Evolutionary conservation across 1,140 invertebrate species (phyloP).

Genomic region (Nylanderia fulva): DNA sequence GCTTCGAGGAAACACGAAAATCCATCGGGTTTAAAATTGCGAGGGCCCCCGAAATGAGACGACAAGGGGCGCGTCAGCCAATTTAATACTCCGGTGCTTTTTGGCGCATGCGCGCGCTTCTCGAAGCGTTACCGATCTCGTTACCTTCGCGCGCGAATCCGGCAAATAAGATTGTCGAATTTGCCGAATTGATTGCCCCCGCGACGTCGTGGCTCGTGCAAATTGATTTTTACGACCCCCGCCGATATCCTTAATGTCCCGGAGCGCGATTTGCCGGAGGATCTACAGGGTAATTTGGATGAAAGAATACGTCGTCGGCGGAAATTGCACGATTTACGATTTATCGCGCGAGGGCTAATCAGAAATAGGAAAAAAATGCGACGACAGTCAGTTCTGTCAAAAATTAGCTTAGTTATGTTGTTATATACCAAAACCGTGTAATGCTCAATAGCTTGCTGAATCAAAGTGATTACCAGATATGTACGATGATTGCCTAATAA

Average conservation of each 20-base stretch:
- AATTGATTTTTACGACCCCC: slow-evolving; percentile 58
- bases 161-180: slow-evolving; percentile 61
- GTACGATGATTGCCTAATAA: background rate
- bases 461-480: background rate
- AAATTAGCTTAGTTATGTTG: background rate
- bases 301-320: slow-evolving; percentile 71
- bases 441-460: background rate
- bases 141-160: slow-evolving; percentile 36
- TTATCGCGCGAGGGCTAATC: slow-evolving; percentile 3
- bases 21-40: slow-evolving; percentile 41
- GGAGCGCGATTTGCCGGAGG: slow-evolving; percentile 38
- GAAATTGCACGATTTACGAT: slow-evolving; percentile 73
- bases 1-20: background rate
- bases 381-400: background rate
- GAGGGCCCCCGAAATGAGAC: background rate
- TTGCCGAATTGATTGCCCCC: slow-evolving; percentile 52
- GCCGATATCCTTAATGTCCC: slow-evolving; percentile 43
- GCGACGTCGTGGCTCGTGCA: slow-evolving; percentile 33
- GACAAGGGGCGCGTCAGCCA: slow-evolving; percentile 23
- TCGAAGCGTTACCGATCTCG: slow-evolving; percentile 36
- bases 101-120: background rate
- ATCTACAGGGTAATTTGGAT: slow-evolving; percentile 51
- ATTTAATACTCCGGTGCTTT: slow-evolving; percentile 42
- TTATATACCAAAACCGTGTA: background rate
- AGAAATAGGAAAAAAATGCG: background rate